phyloP scores from a whole-genome alignment of 2,113 vertebrate genomes.

The Chascanopsetta lugubris region DNA sequence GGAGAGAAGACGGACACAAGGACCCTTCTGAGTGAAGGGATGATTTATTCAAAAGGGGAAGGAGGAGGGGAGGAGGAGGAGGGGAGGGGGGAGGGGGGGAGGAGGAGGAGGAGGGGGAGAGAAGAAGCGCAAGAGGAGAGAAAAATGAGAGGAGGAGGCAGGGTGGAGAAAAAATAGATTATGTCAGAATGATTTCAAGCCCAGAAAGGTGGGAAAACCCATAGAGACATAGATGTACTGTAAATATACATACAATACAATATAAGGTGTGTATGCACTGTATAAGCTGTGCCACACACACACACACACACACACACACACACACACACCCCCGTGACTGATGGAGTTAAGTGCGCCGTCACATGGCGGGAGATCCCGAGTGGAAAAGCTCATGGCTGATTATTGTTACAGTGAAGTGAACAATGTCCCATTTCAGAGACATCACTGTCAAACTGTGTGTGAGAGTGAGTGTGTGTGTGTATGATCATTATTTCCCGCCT shows the following conservation, averaged over 20 bases:
- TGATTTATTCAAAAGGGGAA: constrained; percentile 28
- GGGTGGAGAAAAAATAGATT: constrained; percentile 16
- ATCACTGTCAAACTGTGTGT: constrained; percentile 46
- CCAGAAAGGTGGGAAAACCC: background rate
- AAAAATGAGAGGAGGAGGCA: background rate
- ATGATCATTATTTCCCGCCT: background rate
- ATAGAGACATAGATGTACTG: background rate
- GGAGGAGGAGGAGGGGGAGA: background rate
- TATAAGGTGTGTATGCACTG: background rate
- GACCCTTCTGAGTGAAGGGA: constrained; percentile 28
- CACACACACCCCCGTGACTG: background rate
- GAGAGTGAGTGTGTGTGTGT: constrained; percentile 6
- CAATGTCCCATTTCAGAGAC: constrained; percentile 66
- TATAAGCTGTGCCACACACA: too few relatives aligned
- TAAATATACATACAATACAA: background rate
- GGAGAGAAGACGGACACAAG: constrained; percentile 38
- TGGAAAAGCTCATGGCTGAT: constrained; percentile 44
- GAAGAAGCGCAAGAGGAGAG: constrained; percentile 9
- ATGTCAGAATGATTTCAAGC: constrained; percentile 42
- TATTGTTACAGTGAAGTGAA: constrained; percentile 64
- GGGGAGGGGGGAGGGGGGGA: too few relatives aligned
- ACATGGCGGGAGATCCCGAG: constrained; percentile 20
- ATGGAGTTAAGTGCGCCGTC: constrained; percentile 4
- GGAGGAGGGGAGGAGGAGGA: background rate
- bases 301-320: background rate